Evolutionary conservation across 2,797 vertebrate genomes (phyloP).

Genomic region (Phalloptychus januarius): DNA sequence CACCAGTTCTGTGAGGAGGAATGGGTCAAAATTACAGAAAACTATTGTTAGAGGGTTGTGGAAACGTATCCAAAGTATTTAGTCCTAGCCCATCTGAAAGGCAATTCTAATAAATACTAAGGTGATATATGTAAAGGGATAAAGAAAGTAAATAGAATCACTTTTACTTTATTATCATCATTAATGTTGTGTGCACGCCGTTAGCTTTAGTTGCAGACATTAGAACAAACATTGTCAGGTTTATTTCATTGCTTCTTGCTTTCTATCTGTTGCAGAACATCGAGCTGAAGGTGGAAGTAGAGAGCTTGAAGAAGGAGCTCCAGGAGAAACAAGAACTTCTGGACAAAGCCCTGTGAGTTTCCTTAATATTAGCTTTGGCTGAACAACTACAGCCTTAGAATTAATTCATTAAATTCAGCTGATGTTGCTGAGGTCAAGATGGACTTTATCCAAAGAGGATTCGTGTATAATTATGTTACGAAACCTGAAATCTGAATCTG

Average conservation of each 20-base stretch:
- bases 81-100: background rate
- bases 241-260: background rate
- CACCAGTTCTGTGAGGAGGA: background rate
- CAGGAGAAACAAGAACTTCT: conserved; percentile 92
- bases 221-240: too few species aligned
- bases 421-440: background rate
- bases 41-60: background rate
- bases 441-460: background rate
- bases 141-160: background rate
- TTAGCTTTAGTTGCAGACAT: background rate
- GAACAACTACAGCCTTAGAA: background rate
- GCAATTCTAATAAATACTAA: background rate
- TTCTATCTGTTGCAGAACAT: conserved; percentile 87
- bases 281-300: conserved; percentile 96
- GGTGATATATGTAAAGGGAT: background rate
- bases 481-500: background rate
- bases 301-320: conserved; percentile 96
- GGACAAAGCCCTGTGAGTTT: conserved; percentile 90
- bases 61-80: background rate
- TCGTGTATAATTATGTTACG: background rate
- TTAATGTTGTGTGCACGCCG: background rate
- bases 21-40: background rate
- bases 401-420: background rate
- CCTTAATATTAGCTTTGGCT: background rate
- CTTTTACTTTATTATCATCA: background rate